These are phyloP conservation scores for Coracopsis vasa DNA, from an alignment of 2,113 vertebrate species.

Conservation along the genomic window DNA sequence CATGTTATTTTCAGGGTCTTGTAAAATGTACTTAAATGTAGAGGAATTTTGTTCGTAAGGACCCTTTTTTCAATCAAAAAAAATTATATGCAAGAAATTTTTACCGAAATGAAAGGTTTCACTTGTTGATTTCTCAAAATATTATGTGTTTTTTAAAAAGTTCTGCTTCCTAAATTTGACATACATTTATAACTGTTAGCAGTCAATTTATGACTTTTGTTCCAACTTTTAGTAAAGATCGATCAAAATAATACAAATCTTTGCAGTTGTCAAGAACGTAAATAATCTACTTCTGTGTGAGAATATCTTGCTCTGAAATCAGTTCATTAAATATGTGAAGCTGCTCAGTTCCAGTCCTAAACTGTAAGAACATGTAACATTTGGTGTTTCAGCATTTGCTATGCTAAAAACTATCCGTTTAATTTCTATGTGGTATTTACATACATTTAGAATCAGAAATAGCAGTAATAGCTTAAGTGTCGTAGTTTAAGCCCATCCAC, in stretches of 20 bases:
- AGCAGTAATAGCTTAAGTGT: background rate
- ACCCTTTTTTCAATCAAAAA: background rate
- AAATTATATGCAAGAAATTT: background rate
- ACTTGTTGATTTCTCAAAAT: background rate
- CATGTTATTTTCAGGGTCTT: background rate
- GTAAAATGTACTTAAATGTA: background rate
- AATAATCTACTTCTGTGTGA: background rate
- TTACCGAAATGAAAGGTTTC: background rate
- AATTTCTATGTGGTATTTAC: background rate
- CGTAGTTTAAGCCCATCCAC: too few species aligned
- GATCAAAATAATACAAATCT: background rate
- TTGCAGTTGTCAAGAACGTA: background rate
- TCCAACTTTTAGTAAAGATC: background rate
- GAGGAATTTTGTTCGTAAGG: background rate
- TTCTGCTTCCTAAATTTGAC: background rate
- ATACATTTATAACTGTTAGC: background rate
- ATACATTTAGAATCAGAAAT: background rate
- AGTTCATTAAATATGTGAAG: background rate
- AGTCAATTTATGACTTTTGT: background rate
- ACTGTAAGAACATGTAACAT: background rate
- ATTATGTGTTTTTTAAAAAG: background rate
- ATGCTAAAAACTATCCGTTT: background rate
- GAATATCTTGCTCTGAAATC: background rate
- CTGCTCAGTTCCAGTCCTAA: background rate
- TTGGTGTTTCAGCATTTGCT: background rate